Conservation (phyloP, 2,113 vertebrate species). For the Menidia beryllina region DNA sequence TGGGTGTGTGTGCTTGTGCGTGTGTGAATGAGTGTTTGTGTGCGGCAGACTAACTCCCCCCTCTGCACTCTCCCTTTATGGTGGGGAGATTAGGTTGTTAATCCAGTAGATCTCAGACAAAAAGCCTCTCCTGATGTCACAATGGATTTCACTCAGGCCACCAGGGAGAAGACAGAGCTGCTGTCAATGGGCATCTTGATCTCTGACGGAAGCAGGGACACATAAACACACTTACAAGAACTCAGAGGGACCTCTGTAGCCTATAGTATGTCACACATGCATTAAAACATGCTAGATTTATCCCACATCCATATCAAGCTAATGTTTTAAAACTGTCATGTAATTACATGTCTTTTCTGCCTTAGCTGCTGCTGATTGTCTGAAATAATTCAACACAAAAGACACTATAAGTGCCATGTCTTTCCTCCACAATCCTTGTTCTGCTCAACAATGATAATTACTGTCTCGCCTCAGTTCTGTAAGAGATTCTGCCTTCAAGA, state of each 20-base stretch:
- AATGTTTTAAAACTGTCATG: constrained; percentile 37
- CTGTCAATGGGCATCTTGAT: constrained; percentile 56
- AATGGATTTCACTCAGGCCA: constrained; percentile 67
- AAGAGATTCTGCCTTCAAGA: not conserved
- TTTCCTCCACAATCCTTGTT: not conserved
- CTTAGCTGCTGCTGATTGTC: not conserved
- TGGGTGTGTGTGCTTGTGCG: constrained; percentile 20
- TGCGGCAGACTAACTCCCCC: constrained; percentile 27
- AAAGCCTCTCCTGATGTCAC: constrained; percentile 72
- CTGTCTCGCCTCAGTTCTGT: not conserved
- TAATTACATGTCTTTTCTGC: not conserved
- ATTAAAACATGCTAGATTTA: constrained; percentile 45
- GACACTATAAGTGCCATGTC: not conserved
- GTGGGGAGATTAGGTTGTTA: constrained; percentile 73
- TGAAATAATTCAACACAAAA: not conserved
- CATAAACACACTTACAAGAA: constrained; percentile 15
- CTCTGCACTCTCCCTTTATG: constrained; percentile 63
- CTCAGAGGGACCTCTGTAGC: not conserved
- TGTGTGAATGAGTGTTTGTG: constrained; percentile 21
- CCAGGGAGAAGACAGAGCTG: constrained; percentile 62
- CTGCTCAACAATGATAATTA: not conserved
- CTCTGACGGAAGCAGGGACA: constrained; percentile 32
- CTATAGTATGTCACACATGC: constrained; percentile 1
- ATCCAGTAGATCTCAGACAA: constrained; percentile 72
- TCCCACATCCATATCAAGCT: constrained; percentile 32